These are phyloP conservation scores for Trichechus manatus DNA, from an alignment of 2,113 vertebrate species.

Conservation along the genomic window DNA sequence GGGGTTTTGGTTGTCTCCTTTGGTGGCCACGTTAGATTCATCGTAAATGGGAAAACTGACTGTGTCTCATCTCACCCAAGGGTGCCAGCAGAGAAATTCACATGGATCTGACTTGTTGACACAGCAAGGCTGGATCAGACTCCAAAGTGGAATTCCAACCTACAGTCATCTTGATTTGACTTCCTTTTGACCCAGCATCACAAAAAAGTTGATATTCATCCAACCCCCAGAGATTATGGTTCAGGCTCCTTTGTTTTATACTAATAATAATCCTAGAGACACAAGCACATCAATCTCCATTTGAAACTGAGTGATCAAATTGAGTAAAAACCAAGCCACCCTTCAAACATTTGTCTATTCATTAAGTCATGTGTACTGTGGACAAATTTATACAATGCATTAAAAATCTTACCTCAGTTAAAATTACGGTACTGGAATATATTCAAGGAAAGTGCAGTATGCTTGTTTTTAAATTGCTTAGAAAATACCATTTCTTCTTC, in stretches of 20 bases:
- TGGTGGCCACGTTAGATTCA: neutral
- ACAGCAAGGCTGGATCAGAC: neutral
- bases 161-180: conserved; percentile 5
- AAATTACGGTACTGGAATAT: neutral
- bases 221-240: neutral
- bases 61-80: neutral
- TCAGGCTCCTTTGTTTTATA: neutral
- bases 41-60: neutral
- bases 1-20: neutral
- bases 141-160: neutral
- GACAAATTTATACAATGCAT: neutral
- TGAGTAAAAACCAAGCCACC: neutral
- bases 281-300: neutral
- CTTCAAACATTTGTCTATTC: neutral
- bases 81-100: neutral
- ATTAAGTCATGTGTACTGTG: neutral
- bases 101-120: neutral
- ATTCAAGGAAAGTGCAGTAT: neutral
- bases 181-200: neutral
- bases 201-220: neutral
- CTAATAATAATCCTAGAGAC: neutral
- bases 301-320: neutral
- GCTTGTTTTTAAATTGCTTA: neutral
- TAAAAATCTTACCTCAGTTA: neutral
- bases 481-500: conserved; percentile 40